phyloP scores from a whole-genome alignment of 2,797 vertebrate genomes.

The Agapornis canus region DNA sequence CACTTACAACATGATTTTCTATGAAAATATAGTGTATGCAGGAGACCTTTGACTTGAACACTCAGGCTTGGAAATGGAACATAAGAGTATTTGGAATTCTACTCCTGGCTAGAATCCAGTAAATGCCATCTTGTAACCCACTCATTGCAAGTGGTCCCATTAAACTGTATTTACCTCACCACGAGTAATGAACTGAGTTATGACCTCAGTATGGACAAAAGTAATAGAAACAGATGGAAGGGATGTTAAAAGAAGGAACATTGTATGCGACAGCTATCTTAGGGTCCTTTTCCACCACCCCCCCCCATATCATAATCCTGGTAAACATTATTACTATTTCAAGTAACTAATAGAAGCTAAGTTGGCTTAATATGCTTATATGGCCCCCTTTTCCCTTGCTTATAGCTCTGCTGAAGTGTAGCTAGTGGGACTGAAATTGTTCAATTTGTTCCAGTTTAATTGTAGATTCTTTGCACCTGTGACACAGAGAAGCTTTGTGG shows the following conservation, averaged over 20 bases:
- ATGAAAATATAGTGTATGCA: background rate
- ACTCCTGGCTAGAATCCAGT: background rate
- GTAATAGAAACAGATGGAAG: conserved; percentile 19
- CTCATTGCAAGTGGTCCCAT: background rate
- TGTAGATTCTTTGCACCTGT: background rate
- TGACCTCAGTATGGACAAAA: background rate
- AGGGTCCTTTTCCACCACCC: too few relatives aligned
- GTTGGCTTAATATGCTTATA: background rate
- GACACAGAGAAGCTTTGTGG: background rate
- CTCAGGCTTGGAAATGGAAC: background rate
- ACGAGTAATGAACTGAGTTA: conserved; percentile 13
- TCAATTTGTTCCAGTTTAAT: background rate
- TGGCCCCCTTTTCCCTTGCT: background rate
- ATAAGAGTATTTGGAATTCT: background rate
- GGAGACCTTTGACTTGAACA: background rate
- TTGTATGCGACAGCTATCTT: background rate
- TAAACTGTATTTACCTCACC: conserved; percentile 40
- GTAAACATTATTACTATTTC: background rate
- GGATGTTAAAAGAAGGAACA: background rate
- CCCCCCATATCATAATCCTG: background rate
- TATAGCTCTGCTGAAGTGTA: background rate
- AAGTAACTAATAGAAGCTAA: background rate
- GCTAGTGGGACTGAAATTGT: background rate
- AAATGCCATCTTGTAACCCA: background rate
- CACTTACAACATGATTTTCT: background rate